Evolutionary conservation across 2,797 vertebrate genomes (phyloP).

Genomic region (Decapterus maruadsi): DNA sequence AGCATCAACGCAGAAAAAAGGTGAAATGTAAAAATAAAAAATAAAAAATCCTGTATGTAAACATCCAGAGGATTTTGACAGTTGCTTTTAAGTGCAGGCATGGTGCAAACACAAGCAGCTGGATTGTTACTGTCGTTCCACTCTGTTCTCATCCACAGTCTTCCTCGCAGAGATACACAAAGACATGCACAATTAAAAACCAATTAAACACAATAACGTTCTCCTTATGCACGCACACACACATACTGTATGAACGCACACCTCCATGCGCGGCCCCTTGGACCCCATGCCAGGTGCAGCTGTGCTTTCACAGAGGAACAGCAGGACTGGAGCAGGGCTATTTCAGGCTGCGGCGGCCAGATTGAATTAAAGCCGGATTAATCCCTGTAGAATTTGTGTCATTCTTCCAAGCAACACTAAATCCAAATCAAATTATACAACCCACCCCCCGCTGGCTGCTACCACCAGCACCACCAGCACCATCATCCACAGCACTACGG

Average conservation of each 20-base stretch:
- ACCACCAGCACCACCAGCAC: conserved; percentile 1
- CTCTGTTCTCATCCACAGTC: not conserved
- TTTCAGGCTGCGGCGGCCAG: conserved; percentile 77
- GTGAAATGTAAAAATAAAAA: no score
- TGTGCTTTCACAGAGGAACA: conserved; percentile 64
- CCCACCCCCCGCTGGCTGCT: conserved; percentile 15
- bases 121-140: not conserved
- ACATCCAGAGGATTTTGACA: no score
- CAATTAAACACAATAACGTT: conserved; percentile 9
- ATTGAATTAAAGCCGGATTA: conserved; percentile 87
- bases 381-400: conserved; percentile 83
- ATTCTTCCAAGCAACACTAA: conserved; percentile 82
- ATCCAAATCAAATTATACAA: conserved; percentile 83
- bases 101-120: conserved; percentile 14
- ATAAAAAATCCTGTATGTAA: no score
- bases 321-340: conserved; percentile 65
- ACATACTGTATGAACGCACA: not conserved
- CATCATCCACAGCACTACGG: not conserved
- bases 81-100: not conserved
- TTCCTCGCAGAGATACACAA: conserved; percentile 1
- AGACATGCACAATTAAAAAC: conserved; percentile 35
- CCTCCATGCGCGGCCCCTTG: conserved; percentile 2
- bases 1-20: no score
- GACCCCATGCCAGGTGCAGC: conserved; percentile 63
- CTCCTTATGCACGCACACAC: not conserved